phyloP scores from a whole-genome alignment of 2,888 invertebrate species.

The Sclerodermus sp. region DNA sequence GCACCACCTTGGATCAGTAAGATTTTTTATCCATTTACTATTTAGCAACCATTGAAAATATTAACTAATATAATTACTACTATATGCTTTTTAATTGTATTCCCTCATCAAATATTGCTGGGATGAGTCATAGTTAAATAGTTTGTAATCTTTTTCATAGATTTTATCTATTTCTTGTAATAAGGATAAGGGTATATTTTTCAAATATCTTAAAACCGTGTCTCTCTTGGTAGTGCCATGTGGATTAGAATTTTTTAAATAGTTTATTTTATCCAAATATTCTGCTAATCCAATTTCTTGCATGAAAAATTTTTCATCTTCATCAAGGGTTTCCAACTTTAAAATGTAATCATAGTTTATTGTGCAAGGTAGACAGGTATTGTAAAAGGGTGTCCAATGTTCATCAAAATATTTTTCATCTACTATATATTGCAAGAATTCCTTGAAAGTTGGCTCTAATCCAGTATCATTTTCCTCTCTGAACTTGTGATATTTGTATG shows the following conservation, averaged over 20 bases:
- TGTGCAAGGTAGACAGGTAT: slow-evolving; percentile 59
- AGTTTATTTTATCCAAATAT: slow-evolving; percentile 22
- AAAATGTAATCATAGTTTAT: slow-evolving; percentile 60
- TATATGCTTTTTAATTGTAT: not conserved
- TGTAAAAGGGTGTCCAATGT: slow-evolving; percentile 59
- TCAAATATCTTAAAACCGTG: slow-evolving; percentile 44
- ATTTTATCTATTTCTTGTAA: slow-evolving; percentile 47
- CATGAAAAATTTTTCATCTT: slow-evolving; percentile 54
- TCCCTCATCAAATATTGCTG: slow-evolving; percentile 34
- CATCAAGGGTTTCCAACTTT: slow-evolving; percentile 58
- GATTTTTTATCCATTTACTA: slow-evolving; percentile 12
- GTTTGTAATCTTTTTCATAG: slow-evolving; percentile 55
- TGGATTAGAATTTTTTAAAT: slow-evolving; percentile 37
- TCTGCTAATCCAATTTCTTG: slow-evolving; percentile 34
- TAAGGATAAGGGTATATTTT: slow-evolving; percentile 35
- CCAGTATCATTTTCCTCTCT: slow-evolving; percentile 23
- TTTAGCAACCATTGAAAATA: not conserved
- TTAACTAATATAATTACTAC: not conserved
- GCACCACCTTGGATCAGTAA: slow-evolving; percentile 66
- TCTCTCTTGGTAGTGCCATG: slow-evolving; percentile 41
- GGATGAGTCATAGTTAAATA: slow-evolving; percentile 55
- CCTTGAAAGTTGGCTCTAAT: slow-evolving; percentile 53
- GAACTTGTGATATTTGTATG: slow-evolving; percentile 35
- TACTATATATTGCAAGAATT: slow-evolving; percentile 58
- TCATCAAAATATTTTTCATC: slow-evolving; percentile 54